These are phyloP conservation scores for Anguilla marmorata DNA, from an alignment of 2,797 vertebrate genomes.

Conservation along the genomic window DNA sequence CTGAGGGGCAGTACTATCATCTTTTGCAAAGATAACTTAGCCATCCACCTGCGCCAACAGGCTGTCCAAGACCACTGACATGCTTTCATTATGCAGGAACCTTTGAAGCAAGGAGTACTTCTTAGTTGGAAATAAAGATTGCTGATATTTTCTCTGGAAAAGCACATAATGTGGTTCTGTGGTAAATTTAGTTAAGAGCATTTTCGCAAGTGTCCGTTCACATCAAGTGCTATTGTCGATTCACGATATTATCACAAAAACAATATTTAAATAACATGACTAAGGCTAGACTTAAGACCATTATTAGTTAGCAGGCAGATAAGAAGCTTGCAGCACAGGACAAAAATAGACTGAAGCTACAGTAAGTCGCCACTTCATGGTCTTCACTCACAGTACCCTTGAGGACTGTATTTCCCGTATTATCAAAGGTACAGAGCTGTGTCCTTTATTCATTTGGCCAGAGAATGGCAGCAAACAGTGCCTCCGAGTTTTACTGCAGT, in stretches of 20 bases:
- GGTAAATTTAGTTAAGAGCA: not conserved
- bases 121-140: not conserved
- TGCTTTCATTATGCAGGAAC: not conserved
- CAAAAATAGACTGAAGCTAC: constrained; percentile 18
- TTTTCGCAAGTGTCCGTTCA: not conserved
- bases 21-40: constrained; percentile 7
- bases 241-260: not conserved
- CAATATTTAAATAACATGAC: not conserved
- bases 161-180: not conserved
- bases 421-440: not conserved
- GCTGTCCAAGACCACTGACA: not conserved
- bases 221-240: not conserved
- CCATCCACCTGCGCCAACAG: too few relatives aligned
- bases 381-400: not conserved
- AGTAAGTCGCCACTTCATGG: not conserved
- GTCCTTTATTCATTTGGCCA: not conserved
- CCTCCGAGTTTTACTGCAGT: not conserved
- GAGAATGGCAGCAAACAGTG: not conserved
- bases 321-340: constrained; percentile 22
- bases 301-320: constrained; percentile 16
- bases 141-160: not conserved
- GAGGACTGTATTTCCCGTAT: not conserved
- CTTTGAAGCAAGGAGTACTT: not conserved
- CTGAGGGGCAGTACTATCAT: not conserved
- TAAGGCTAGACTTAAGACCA: not conserved